Percentiles rank a stretch among this genome's conserved stretches.
Evolutionary conservation across 1,140 invertebrate genomes (phyloP).

Genomic region (Cecropterus lyciades): DNA sequence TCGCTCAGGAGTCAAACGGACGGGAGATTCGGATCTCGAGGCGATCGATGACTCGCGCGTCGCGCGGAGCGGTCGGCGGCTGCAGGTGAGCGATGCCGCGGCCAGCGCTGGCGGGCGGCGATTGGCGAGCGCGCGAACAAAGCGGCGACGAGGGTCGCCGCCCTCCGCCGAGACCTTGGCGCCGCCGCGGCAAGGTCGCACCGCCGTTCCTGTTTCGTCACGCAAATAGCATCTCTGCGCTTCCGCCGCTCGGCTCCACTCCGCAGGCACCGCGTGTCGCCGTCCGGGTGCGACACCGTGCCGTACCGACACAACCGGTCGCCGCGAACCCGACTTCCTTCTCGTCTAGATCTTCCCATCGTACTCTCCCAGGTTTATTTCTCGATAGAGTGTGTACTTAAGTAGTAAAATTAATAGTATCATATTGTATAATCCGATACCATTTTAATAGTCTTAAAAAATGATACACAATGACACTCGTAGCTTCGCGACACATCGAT

Average conservation of each 20-base stretch:
- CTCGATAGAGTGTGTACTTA: too few relatives aligned
- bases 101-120: background rate
- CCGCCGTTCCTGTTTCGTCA: constrained; percentile 17
- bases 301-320: constrained; percentile 22
- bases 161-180: constrained; percentile 50
- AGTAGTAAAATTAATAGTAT: too few relatives aligned
- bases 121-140: background rate
- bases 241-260: constrained; percentile 1
- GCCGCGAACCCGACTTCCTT: too few relatives aligned
- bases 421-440: too few relatives aligned
- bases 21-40: constrained; percentile 17
- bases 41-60: constrained; percentile 21
- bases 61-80: constrained; percentile 1
- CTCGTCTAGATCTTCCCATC: too few relatives aligned
- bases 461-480: too few relatives aligned
- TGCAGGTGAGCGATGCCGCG: constrained; percentile 2
- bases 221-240: constrained; percentile 9
- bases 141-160: constrained; percentile 41
- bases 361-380: too few relatives aligned
- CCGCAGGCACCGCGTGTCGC: background rate
- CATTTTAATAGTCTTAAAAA: too few relatives aligned
- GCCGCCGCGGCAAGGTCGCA: constrained; percentile 55
- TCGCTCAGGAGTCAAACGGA: constrained; percentile 21
- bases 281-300: constrained; percentile 11
- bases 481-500: too few relatives aligned